Percentiles rank a stretch among this genome's conserved stretches.
These are phyloP conservation scores for Otolemur crassicaudatus DNA, from an alignment of 2,797 vertebrate genomes.

Conservation along the genomic window DNA sequence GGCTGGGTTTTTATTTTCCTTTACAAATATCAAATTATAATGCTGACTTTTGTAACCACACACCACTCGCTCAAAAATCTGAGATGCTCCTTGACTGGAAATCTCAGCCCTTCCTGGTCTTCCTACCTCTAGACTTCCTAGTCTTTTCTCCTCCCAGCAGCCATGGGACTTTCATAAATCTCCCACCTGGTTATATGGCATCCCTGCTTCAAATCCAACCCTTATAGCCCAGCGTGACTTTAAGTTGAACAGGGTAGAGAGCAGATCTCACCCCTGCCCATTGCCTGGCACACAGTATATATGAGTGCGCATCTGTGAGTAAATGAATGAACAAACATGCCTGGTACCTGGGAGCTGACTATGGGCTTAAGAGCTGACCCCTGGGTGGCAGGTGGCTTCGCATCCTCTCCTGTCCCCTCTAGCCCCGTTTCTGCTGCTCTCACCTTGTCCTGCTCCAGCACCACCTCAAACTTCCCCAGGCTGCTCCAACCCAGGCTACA, in stretches of 20 bases:
- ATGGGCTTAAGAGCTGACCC: background rate
- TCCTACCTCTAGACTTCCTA: background rate
- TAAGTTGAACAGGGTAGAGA: background rate
- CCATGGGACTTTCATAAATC: background rate
- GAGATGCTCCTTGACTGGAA: background rate
- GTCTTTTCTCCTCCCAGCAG: background rate
- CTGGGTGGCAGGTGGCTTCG: background rate
- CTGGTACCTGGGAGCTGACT: background rate
- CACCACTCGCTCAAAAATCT: background rate
- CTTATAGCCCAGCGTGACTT: background rate
- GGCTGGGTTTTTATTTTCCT: background rate
- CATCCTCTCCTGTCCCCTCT: no score
- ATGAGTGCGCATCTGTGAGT: background rate
- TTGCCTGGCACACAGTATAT: background rate
- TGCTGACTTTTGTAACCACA: slow-evolving; percentile 9
- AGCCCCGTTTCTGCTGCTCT: background rate
- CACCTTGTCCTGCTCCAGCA: background rate
- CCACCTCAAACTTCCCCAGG: background rate
- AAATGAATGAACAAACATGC: background rate
- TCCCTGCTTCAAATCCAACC: background rate
- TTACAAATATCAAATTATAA: background rate
- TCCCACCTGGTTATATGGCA: background rate
- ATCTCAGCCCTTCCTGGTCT: background rate
- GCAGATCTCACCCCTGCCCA: background rate
- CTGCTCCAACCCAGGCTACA: background rate